These are phyloP conservation scores for Platichthys flesus DNA, from an alignment of 2,113 vertebrate species.

Conservation along the genomic window DNA sequence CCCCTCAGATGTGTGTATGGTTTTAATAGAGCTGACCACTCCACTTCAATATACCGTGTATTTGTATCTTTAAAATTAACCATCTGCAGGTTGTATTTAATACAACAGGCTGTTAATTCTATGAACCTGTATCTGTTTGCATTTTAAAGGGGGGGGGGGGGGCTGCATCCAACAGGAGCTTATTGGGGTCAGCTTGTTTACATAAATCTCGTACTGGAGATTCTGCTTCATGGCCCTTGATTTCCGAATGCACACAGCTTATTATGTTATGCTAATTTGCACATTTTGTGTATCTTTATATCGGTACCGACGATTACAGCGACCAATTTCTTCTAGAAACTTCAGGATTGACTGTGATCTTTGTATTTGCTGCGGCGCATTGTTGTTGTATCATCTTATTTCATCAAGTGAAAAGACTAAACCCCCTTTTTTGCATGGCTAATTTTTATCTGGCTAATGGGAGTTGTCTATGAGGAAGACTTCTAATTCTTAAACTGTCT, in stretches of 20 bases:
- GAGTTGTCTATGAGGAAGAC: conserved; percentile 99
- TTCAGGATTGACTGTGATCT: conserved; percentile 55
- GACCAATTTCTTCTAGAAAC: conserved; percentile 62
- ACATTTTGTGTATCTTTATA: conserved; percentile 72
- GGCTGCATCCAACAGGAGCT: conserved; percentile 19
- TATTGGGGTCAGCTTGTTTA: conserved; percentile 56
- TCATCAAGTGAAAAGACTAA: conserved; percentile 80
- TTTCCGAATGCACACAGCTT: conserved; percentile 63
- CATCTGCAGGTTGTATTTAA: not conserved
- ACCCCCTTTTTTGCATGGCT: conserved; percentile 84
- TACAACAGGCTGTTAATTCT: conserved; percentile 12
- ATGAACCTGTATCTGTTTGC: conserved; percentile 21
- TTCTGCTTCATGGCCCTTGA: conserved; percentile 67
- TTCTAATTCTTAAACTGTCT: conserved; percentile 99
- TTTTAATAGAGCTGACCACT: conserved; percentile 20
- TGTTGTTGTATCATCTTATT: conserved; percentile 83
- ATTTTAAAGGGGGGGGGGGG: not conserved
- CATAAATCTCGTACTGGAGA: conserved; percentile 54
- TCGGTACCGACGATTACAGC: conserved; percentile 69
- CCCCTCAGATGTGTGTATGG: conserved; percentile 14
- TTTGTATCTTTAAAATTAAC: conserved; percentile 9
- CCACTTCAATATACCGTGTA: not conserved
- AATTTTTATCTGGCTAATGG: conserved; percentile 95
- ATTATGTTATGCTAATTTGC: conserved; percentile 75
- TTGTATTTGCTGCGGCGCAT: conserved; percentile 76